phyloP scores from a whole-genome alignment of 1,140 invertebrate species.

The Drosophila athabasca region DNA sequence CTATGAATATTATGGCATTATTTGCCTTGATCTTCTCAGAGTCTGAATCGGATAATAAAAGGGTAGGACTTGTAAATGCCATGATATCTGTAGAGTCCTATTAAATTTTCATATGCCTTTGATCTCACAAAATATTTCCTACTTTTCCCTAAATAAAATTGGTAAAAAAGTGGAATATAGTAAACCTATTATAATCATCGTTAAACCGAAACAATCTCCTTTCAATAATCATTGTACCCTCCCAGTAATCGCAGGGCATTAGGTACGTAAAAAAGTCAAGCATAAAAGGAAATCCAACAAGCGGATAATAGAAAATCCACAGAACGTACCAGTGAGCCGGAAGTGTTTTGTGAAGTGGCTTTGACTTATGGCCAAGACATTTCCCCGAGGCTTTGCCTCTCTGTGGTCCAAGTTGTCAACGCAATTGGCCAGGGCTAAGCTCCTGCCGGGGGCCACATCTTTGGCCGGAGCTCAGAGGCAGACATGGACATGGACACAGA shows the following conservation, averaged over 20 bases:
- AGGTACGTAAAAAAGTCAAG: constrained; percentile 14
- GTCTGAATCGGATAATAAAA: too few relatives aligned
- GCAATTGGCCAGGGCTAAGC: constrained; percentile 44
- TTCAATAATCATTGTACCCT: neutral
- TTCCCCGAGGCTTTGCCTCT: constrained; percentile 31
- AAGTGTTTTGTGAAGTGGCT: constrained; percentile 61
- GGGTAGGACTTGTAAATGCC: too few relatives aligned
- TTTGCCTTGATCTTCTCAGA: too few relatives aligned
- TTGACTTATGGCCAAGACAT: constrained; percentile 62
- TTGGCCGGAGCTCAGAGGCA: constrained; percentile 13
- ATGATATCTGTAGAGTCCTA: too few relatives aligned
- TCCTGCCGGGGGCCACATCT: neutral
- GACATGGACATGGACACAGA: neutral
- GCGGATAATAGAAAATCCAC: constrained; percentile 58
- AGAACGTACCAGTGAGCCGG: constrained; percentile 51
- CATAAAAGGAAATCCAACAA: constrained; percentile 52
- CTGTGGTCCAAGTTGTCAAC: constrained; percentile 57
- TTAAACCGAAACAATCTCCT: neutral
- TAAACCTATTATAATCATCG: too few relatives aligned
- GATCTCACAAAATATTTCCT: too few relatives aligned
- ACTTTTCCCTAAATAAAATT: too few relatives aligned
- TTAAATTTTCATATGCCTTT: too few relatives aligned
- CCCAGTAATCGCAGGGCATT: neutral
- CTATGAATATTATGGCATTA: too few relatives aligned
- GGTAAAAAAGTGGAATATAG: too few relatives aligned